Conservation (phyloP, 1,140 invertebrate genomes). For the Cephus cinctus region DNA sequence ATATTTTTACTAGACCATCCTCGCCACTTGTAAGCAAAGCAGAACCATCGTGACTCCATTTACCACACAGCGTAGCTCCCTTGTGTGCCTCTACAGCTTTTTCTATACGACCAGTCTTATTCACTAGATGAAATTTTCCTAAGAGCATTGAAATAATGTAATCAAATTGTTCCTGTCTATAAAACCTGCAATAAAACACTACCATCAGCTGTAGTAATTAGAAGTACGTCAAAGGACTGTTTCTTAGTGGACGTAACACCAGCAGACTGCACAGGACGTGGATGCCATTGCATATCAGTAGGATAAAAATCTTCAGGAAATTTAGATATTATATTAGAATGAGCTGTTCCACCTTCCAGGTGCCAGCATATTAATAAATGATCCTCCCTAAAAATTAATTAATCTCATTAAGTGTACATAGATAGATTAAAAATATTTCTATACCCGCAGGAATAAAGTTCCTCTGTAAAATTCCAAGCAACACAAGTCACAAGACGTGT, state of each 20-base stretch:
- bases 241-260: conserved; percentile 55
- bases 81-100: conserved; percentile 90
- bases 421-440: conserved; percentile 9
- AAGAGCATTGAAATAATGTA: conserved; percentile 23
- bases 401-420: conserved; percentile 1
- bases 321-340: conserved; percentile 73
- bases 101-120: conserved; percentile 86
- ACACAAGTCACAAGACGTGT: conserved; percentile 79
- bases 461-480: conserved; percentile 89
- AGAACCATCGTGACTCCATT: conserved; percentile 92
- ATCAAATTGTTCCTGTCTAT: conserved; percentile 10
- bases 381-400: conserved; percentile 72
- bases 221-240: conserved; percentile 79
- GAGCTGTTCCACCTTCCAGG: conserved; percentile 66
- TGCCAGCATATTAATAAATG: conserved; percentile 89
- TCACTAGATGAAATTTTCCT: conserved; percentile 89
- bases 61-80: conserved; percentile 80
- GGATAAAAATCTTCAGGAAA: conserved; percentile 84
- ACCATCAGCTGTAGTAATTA: conserved; percentile 89
- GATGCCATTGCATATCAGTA: conserved; percentile 80
- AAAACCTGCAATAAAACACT: conserved; percentile 7
- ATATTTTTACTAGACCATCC: conserved; percentile 95
- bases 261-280: conserved; percentile 29
- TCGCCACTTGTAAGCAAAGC: conserved; percentile 91
- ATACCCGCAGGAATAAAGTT: conserved; percentile 86